Percentiles rank a stretch among this genome's conserved stretches.
Evolutionary conservation across 2,888 invertebrate species (phyloP).

Genomic region (Aproaerema taeniolella): DNA sequence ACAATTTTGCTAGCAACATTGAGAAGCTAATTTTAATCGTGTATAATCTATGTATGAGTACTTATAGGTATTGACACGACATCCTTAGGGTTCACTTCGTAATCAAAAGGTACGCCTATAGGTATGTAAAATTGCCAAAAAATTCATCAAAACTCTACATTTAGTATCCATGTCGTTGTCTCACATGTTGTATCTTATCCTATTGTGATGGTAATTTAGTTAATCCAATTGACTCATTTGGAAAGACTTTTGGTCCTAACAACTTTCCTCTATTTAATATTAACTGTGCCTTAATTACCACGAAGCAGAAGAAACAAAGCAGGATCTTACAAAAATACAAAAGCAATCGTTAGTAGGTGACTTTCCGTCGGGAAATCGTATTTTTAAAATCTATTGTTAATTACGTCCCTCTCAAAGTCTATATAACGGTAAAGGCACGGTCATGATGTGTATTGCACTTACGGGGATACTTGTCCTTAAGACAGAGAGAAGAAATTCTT

Average conservation of each 20-base stretch:
- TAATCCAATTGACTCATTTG: constrained; percentile 60
- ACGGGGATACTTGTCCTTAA: constrained; percentile 66
- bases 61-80: constrained; percentile 6
- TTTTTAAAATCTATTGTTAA: constrained; percentile 72
- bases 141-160: constrained; percentile 45
- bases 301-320: constrained; percentile 46
- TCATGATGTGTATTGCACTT: constrained; percentile 77
- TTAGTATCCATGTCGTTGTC: constrained; percentile 60
- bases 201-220: constrained; percentile 54
- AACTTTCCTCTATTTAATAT: constrained; percentile 46
- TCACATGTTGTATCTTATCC: constrained; percentile 55
- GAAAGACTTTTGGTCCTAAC: constrained; percentile 55
- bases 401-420: constrained; percentile 77
- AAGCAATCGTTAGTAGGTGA: constrained; percentile 54
- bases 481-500: constrained; percentile 69
- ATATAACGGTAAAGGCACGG: constrained; percentile 77
- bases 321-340: constrained; percentile 59
- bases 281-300: constrained; percentile 40
- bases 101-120: constrained; percentile 26
- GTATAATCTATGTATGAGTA: constrained; percentile 1
- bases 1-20: constrained; percentile 10
- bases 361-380: constrained; percentile 53
- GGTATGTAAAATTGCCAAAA: constrained; percentile 44
- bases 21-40: constrained; percentile 12
- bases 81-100: constrained; percentile 10